phyloP scores from a whole-genome alignment of 2,113 vertebrate genomes.

The Riparia riparia region DNA sequence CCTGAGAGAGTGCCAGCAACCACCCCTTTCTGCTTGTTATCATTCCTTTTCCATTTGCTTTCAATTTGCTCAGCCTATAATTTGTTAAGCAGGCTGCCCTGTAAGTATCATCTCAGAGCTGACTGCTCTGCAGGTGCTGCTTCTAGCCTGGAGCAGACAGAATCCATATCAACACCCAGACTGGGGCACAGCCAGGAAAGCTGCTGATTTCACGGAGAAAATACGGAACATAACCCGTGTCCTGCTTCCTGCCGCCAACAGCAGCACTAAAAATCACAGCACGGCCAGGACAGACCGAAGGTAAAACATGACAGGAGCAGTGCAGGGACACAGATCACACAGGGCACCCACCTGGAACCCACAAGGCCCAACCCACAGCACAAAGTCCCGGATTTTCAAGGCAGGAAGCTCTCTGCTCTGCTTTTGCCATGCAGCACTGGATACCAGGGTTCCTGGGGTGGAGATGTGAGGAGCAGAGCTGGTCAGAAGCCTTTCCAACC shows the following conservation, averaged over 20 bases:
- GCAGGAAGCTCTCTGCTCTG: not conserved
- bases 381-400: not conserved
- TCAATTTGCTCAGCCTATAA: not conserved
- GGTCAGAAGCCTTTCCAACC: not conserved
- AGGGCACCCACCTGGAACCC: not conserved
- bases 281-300: not conserved
- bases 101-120: not conserved
- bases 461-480: not conserved
- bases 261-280: not conserved
- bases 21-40: not conserved
- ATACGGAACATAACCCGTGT: not conserved
- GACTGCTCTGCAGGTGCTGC: not conserved
- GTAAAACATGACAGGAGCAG: not conserved
- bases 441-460: rapidly evolving
- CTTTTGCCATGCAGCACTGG: not conserved
- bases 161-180: not conserved
- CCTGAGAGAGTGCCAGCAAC: not conserved
- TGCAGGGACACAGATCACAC: not conserved
- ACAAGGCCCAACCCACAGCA: not conserved
- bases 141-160: not conserved
- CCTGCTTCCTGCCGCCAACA: not conserved
- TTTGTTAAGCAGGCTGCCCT: not conserved
- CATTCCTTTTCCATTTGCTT: not conserved
- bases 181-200: not conserved
- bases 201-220: not conserved